These are phyloP conservation scores for Perizoma affinitatum DNA, from an alignment of 2,888 invertebrate genomes.

Conservation along the genomic window DNA sequence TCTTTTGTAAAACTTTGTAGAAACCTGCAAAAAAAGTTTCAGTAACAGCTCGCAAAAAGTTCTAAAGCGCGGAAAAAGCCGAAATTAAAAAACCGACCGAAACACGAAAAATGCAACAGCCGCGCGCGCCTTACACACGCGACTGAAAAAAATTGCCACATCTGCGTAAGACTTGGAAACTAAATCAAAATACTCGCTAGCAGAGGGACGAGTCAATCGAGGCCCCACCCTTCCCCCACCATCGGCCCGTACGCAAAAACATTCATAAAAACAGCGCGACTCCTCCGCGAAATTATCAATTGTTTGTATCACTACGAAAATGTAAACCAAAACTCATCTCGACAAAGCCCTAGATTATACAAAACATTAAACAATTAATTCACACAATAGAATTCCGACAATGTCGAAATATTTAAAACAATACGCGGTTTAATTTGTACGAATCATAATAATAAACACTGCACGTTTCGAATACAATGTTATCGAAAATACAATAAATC, in stretches of 20 bases:
- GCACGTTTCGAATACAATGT: conserved; percentile 53
- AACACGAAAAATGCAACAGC: conserved; percentile 62
- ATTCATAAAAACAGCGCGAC: conserved; percentile 80
- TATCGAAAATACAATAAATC: conserved; percentile 57
- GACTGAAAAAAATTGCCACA: conserved; percentile 83
- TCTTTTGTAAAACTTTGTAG: conserved; percentile 47
- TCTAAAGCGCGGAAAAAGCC: conserved; percentile 59
- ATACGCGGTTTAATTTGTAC: conserved; percentile 72
- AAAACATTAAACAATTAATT: conserved; percentile 74
- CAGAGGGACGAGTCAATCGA: conserved; percentile 79
- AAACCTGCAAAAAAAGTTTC: conserved; percentile 61
- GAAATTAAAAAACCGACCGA: conserved; percentile 51
- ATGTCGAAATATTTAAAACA: conserved; percentile 78
- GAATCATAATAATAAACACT: conserved; percentile 75
- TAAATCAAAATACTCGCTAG: conserved; percentile 84
- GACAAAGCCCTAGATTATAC: conserved; percentile 66
- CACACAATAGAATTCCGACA: conserved; percentile 75
- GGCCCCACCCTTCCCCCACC: conserved; percentile 82
- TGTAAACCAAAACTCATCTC: conserved; percentile 69
- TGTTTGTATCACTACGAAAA: conserved; percentile 75
- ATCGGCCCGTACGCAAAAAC: conserved; percentile 75
- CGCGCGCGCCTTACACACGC: conserved; percentile 79
- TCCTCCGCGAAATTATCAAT: conserved; percentile 79
- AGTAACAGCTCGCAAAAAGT: conserved; percentile 49
- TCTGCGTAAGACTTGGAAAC: conserved; percentile 82